Conservation (phyloP, 1,140 invertebrate species). For the Oppia nitens region DNA sequence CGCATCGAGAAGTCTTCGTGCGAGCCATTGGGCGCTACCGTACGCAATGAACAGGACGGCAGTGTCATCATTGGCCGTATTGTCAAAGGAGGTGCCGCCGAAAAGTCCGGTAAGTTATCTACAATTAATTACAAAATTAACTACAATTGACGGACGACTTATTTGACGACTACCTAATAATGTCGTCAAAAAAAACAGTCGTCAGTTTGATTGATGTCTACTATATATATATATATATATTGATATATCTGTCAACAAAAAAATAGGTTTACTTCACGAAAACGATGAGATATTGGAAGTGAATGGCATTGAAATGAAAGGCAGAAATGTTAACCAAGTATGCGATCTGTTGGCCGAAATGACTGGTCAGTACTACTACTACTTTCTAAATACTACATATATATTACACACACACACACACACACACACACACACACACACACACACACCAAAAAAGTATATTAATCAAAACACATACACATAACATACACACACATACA, state of each 20-base stretch:
- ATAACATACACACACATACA: no score
- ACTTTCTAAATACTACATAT: not conserved
- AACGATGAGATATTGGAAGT: slow-evolving; percentile 87
- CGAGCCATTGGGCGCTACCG: slow-evolving; percentile 57
- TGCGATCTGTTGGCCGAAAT: slow-evolving; percentile 60
- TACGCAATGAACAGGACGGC: slow-evolving; percentile 33
- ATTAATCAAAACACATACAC: no score
- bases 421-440: no score
- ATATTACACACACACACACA: not conserved
- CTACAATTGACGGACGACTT: no score
- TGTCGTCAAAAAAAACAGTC: no score
- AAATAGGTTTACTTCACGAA: slow-evolving; percentile 69
- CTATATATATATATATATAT: no score
- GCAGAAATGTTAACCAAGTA: slow-evolving; percentile 92
- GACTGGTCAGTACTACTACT: slow-evolving; percentile 12
- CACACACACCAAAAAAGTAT: no score
- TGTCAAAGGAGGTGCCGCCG: slow-evolving; percentile 37
- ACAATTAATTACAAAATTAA: no score
- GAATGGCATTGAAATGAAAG: slow-evolving; percentile 73
- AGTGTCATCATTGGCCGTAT: slow-evolving; percentile 35
- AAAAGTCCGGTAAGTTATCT: slow-evolving; percentile 31
- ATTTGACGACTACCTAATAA: no score
- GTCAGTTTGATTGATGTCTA: no score
- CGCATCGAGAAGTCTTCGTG: slow-evolving; percentile 35
- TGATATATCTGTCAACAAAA: no score